Evolutionary conservation across 2,888 invertebrate species (phyloP), one percentile per base, ranked within the genome.

Genomic region (Himalopsyche tibetana): DNA sequence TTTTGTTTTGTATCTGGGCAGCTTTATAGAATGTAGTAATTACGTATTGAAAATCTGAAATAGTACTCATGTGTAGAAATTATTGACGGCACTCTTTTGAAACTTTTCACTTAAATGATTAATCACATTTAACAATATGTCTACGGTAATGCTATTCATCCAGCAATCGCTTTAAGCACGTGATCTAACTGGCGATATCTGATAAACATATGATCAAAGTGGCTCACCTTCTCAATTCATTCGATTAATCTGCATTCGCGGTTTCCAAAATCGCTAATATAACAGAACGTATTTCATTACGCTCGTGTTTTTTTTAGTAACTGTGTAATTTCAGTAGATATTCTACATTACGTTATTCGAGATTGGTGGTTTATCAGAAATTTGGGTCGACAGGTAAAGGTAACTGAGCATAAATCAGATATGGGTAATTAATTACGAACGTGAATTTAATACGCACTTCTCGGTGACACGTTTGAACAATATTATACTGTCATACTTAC

Each of bases 141-240:
- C 17, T 28, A 36, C 56, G n/a, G 36, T 55, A 55, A 15, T 3
- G 28, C 56, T 17, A 63, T 63, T 40, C 56, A 36, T 63, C 40
- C 15, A 8, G 36, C 74, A 74, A 83, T 83, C 36, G 74, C 12
- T 74, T 74, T 42, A 19, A 42, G 74, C 74, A 45, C 36, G 28
- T 12, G 74, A 74, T 74, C 51, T 74, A 45, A 15, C 51, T 17
- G 45, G 28, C 51, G 42, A 28, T 51, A 45, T 83, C 83, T 36
- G 83, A 63, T 28, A 69, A 83, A 83, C 83, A 83, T 83, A 28
- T 28, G 38, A 83, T 83, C 83, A 83, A 83, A 83, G 79, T 56
- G 40, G 55, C 19, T 80, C n/a, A 55, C 84, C 79, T 55, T 79
- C n/a, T 17, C 15, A 45, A 55, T 38, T 79, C 45, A 55, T 40